These are phyloP conservation scores for Phortica variegata DNA, from an alignment of 1,140 invertebrate genomes.

Conservation along the genomic window DNA sequence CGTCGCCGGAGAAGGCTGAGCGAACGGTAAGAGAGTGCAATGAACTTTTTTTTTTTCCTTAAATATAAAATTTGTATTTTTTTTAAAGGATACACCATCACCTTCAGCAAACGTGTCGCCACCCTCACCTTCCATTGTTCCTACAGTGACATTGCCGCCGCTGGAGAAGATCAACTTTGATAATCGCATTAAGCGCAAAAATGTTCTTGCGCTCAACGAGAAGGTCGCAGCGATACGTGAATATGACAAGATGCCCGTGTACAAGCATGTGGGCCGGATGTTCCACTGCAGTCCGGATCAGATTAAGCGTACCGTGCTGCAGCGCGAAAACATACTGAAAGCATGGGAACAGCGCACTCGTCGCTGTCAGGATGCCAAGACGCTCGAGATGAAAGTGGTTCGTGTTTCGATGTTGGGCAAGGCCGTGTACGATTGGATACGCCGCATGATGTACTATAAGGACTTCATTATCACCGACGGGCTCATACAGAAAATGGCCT, in stretches of 20 bases:
- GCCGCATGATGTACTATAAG: slow-evolving; percentile 55
- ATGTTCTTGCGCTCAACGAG: slow-evolving; percentile 48
- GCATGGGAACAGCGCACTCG: slow-evolving; percentile 50
- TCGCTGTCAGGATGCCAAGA: slow-evolving; percentile 40
- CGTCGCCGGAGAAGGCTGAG: too few relatives aligned
- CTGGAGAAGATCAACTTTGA: slow-evolving; percentile 46
- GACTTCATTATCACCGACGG: slow-evolving; percentile 48
- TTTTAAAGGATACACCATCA: slow-evolving; percentile 9
- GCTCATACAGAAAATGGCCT: slow-evolving; percentile 48
- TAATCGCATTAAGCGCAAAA: slow-evolving; percentile 52
- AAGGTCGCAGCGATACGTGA: slow-evolving; percentile 48
- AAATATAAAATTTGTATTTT: too few relatives aligned
- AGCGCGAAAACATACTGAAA: slow-evolving; percentile 39
- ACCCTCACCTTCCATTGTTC: slow-evolving; percentile 1
- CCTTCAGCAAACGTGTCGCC: slow-evolving; percentile 11
- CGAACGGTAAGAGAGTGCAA: too few relatives aligned
- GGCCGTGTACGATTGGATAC: slow-evolving; percentile 51
- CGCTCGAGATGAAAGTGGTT: slow-evolving; percentile 44
- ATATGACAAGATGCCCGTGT: slow-evolving; percentile 45
- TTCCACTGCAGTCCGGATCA: slow-evolving; percentile 55
- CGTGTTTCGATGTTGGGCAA: slow-evolving; percentile 45
- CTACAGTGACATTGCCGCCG: slow-evolving; percentile 20
- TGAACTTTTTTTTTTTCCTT: too few relatives aligned
- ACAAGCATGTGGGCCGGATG: slow-evolving; percentile 47
- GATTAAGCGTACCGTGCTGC: slow-evolving; percentile 50